phyloP scores from a whole-genome alignment of 1,140 invertebrate species.

The Solenopsis invicta region DNA sequence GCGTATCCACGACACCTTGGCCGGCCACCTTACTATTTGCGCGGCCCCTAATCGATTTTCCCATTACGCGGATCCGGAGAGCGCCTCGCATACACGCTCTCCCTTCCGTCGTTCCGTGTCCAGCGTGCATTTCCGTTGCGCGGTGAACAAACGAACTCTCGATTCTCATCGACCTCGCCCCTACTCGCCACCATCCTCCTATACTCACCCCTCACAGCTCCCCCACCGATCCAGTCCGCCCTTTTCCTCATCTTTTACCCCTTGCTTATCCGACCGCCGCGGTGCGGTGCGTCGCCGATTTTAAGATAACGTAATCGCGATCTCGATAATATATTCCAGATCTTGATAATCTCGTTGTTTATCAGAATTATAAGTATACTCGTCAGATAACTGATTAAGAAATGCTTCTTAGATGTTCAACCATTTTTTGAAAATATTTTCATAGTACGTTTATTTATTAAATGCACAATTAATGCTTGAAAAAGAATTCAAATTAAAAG shows the following conservation, averaged over 20 bases:
- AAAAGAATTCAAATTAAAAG: not conserved
- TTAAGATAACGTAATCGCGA: conserved; percentile 47
- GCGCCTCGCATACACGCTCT: conserved; percentile 72
- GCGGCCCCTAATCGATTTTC: conserved; percentile 80
- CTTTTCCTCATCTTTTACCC: conserved; percentile 44
- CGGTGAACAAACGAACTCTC: conserved; percentile 74
- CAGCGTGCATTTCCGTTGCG: conserved; percentile 76
- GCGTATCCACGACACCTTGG: conserved; percentile 68
- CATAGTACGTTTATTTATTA: not conserved
- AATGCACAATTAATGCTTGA: not conserved
- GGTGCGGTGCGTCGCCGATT: conserved; percentile 12
- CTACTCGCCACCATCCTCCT: conserved; percentile 29
- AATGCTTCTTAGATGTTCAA: not conserved
- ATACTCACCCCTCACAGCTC: conserved; percentile 27
- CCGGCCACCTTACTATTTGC: conserved; percentile 68
- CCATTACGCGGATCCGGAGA: conserved; percentile 80
- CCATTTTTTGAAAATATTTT: not conserved
- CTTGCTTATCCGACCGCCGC: conserved; percentile 12
- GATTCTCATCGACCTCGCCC: conserved; percentile 61
- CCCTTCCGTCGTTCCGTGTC: conserved; percentile 74
- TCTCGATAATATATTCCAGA: conserved; percentile 13
- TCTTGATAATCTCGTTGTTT: not conserved
- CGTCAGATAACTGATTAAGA: conserved; percentile 8
- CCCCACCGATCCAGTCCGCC: conserved; percentile 24
- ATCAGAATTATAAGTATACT: not conserved